These are phyloP conservation scores for Notamacropus eugenii DNA, from an alignment of 2,797 vertebrate genomes.

Conservation along the genomic window DNA sequence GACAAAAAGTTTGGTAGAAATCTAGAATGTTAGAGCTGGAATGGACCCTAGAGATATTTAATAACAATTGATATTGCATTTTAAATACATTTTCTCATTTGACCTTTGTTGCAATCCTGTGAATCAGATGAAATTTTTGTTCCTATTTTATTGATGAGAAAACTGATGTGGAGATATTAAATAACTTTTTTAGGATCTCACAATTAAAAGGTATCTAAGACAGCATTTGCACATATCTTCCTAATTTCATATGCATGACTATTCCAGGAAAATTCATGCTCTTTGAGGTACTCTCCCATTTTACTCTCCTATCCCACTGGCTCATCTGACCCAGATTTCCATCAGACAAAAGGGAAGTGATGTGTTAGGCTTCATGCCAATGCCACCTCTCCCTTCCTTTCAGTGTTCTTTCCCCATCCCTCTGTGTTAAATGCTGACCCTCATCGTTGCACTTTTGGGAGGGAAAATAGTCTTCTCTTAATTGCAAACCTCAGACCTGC, in stretches of 20 bases:
- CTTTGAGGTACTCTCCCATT: background rate
- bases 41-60: background rate
- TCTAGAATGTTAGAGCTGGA: background rate
- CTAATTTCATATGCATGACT: background rate
- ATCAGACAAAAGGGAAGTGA: background rate
- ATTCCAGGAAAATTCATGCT: background rate
- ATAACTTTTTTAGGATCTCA: background rate
- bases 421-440: background rate
- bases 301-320: background rate
- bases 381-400: background rate
- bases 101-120: background rate
- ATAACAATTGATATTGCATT: background rate
- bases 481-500: background rate
- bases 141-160: background rate
- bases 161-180: background rate
- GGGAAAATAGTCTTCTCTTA: no score
- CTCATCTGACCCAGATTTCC: background rate
- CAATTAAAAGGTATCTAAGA: background rate
- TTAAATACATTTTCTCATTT: background rate
- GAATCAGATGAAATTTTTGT: background rate
- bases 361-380: background rate
- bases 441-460: background rate
- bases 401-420: fast-evolving
- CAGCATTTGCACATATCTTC: background rate
- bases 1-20: background rate